Conservation (phyloP, 2,113 vertebrate genomes). For the Sus scrofa region T2T-Sscrofa CM000818.6:39726501-39727000, state of each 20-base stretch:
- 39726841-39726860: neutral
- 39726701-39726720: neutral
- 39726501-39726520: neutral
- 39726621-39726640: fast-evolving
- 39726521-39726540: neutral
- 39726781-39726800: neutral
- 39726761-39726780: fast-evolving
- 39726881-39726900: neutral
- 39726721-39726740: too few relatives aligned
- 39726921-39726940: neutral
- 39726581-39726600: neutral
- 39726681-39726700: neutral
- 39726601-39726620: neutral
- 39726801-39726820: neutral
- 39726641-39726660: neutral
- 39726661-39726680: neutral
- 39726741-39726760: neutral
- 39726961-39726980: neutral
- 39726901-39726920: neutral
- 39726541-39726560: neutral
- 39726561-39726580: neutral
- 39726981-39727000: neutral
- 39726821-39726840: neutral
- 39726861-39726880: neutral
- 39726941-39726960: neutral